Evolutionary conservation across 1,140 invertebrate genomes (phyloP).

Genomic region (Leptoteleia sp.): DNA sequence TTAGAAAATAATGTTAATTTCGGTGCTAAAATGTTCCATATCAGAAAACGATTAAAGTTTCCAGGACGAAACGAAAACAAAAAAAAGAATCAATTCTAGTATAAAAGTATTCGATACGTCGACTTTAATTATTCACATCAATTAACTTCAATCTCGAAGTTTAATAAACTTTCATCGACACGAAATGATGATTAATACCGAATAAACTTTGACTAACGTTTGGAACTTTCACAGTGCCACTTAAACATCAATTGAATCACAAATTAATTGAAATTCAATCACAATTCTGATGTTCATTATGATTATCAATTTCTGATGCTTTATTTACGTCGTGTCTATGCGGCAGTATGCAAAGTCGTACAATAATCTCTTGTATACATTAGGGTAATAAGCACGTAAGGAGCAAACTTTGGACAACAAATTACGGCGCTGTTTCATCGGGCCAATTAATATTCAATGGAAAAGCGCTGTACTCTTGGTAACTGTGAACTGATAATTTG

Average conservation of each 20-base stretch:
- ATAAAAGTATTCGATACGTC: conserved; percentile 8
- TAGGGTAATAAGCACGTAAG: neutral
- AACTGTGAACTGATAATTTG: no score
- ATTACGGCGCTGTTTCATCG: neutral
- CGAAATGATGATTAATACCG: conserved; percentile 59
- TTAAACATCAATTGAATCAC: conserved; percentile 31
- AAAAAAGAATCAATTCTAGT: no score
- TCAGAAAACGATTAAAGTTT: no score
- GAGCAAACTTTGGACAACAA: neutral
- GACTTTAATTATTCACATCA: conserved; percentile 53
- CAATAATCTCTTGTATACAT: neutral
- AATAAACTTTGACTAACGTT: conserved; percentile 54
- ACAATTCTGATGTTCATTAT: conserved; percentile 12
- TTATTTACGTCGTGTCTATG: neutral
- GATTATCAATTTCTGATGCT: conserved; percentile 20
- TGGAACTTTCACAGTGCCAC: conserved; percentile 36
- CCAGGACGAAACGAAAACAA: no score
- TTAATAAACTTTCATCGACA: conserved; percentile 56
- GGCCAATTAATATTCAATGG: no score
- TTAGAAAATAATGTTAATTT: no score
- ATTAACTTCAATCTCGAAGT: conserved; percentile 56
- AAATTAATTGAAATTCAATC: conserved; percentile 55
- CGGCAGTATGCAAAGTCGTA: conserved; percentile 1
- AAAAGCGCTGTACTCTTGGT: no score
- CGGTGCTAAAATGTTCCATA: no score